Evolutionary conservation across 2,113 vertebrate genomes (phyloP), one percentile per base, ranked within the genome.

Genomic region (Argyrosomus japonicus): DNA sequence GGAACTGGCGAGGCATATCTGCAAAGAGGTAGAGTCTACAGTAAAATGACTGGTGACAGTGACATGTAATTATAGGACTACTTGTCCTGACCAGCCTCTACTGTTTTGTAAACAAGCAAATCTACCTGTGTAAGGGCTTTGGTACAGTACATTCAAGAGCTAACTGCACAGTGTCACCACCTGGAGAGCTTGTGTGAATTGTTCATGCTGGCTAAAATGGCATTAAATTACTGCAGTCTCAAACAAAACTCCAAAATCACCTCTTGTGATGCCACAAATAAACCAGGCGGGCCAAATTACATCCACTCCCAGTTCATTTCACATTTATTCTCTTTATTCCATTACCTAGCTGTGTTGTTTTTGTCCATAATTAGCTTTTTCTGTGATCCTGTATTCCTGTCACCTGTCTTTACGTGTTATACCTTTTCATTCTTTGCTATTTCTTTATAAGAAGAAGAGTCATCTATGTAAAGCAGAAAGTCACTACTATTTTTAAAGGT

Each of bases 1-100:
- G 97, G 74, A 99, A 99, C 0, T 97, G 97, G 13, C 97, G 95
- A 2, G 96, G 96, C 97, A 99, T 99, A 65, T 87, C 93, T 93
- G 82, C 50, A 87, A 64, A 43, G 84, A 32, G 21, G 56, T 2
- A 80, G 48, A 82, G 18, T 60, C 48, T 10, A n/a, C 23, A 60
- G 27, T 89, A 14, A 81, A 75, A 62, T 67, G 18, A 45, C 63
- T 48, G 1, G 21, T 7, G 27, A 57, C 27, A 61, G 23, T 17
- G 40, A 68, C 8, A 27, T 19, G 18, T 27, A 47, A n/a, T n/a
- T 5, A 51, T 0, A n/a, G 45, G 10, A 50, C 3, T 6, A 32
- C 68, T 47, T 57, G 65, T 47, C 58, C 17, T 21, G 54, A 68
- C 60, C 40, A 67, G 79, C 63, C 68, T 63, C 1, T 68, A 29